Percentiles rank a stretch among this genome's conserved stretches.
phyloP scores from a whole-genome alignment of 2,888 invertebrate genomes.

The Lamellibrachia columna region DNA sequence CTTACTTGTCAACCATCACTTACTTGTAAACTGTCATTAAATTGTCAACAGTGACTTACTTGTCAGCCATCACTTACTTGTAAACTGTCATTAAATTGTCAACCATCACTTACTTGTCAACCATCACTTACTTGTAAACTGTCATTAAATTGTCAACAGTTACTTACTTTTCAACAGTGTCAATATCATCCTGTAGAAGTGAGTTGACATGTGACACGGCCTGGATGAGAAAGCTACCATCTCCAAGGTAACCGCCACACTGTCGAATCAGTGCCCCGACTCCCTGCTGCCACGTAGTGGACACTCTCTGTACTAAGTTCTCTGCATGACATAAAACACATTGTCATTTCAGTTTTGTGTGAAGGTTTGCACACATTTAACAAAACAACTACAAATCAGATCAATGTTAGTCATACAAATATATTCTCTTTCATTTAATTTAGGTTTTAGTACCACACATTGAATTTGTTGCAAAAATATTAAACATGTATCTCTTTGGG shows the following conservation, averaged over 20 bases:
- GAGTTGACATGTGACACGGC: not conserved
- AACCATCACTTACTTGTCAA: not conserved
- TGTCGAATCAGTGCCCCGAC: not conserved
- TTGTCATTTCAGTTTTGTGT: not conserved
- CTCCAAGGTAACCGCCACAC: not conserved
- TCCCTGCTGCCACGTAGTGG: not conserved
- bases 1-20: no score
- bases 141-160: not conserved
- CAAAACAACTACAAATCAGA: no score
- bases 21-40: no score
- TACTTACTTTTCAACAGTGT: not conserved
- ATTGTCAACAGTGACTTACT: no score
- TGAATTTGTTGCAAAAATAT: not conserved
- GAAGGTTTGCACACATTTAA: no score
- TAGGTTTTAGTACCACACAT: not conserved
- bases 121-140: not conserved
- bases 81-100: not conserved
- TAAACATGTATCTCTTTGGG: not conserved
- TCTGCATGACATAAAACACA: not conserved
- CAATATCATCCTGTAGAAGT: not conserved
- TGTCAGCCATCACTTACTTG: not conserved
- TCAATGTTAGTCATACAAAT: not conserved
- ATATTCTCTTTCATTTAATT: not conserved
- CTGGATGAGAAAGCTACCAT: not conserved
- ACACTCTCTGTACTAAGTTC: conserved; percentile 4